Percentiles rank a stretch among this genome's conserved stretches.
Evolutionary conservation across 2,797 vertebrate genomes (phyloP).

Genomic region (Schizopygopsis pylzovi): DNA sequence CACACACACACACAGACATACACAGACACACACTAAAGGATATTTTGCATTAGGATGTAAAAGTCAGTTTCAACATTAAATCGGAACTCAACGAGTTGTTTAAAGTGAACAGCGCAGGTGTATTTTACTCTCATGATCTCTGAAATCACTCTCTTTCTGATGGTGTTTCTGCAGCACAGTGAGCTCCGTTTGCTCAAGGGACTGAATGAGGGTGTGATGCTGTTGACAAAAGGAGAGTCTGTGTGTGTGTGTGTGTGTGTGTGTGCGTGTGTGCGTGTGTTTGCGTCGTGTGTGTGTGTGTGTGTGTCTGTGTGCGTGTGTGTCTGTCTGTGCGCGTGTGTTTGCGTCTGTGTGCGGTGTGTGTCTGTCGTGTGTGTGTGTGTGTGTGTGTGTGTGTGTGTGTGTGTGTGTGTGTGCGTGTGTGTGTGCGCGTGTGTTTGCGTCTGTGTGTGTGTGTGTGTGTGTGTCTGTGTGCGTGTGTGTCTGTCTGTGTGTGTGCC

Average conservation of each 20-base stretch:
- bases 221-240: constrained; percentile 67
- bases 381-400: background rate
- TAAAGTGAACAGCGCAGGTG: background rate
- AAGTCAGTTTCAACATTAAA: background rate
- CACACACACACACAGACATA: too few relatives aligned
- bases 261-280: too few relatives aligned
- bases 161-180: background rate
- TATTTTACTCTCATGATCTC: background rate
- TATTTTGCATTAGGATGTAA: background rate
- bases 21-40: background rate
- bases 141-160: background rate
- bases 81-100: background rate
- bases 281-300: too few relatives aligned
- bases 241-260: background rate
- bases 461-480: too few relatives aligned
- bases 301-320: too few relatives aligned
- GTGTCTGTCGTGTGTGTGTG: too few relatives aligned
- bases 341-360: too few relatives aligned
- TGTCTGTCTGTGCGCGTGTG: background rate
- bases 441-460: too few relatives aligned
- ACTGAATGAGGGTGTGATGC: constrained; percentile 43
- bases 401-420: too few relatives aligned
- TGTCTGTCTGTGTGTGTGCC: too few relatives aligned
- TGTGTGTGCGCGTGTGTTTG: too few relatives aligned
- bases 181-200: constrained; percentile 2